These are phyloP conservation scores for Podarcis cretensis DNA, from an alignment of 2,113 vertebrate species.

Conservation along the genomic window DNA sequence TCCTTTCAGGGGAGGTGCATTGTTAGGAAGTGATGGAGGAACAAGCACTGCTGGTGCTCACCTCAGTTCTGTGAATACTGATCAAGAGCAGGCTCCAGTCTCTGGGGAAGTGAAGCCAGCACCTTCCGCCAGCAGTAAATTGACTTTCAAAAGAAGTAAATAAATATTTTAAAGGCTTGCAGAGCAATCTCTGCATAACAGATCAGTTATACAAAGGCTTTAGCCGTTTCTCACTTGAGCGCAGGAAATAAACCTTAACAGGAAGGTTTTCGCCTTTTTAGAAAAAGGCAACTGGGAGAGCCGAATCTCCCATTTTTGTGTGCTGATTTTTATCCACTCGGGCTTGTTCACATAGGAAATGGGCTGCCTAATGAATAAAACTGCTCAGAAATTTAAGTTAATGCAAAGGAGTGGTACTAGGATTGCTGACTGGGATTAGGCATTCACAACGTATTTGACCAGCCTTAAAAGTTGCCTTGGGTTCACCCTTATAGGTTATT, in stretches of 20 bases:
- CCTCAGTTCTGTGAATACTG: neutral
- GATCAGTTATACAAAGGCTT: neutral
- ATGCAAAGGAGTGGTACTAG: no score
- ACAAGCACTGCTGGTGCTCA: neutral
- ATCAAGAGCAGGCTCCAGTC: neutral
- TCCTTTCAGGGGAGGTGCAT: neutral
- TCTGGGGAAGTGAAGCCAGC: neutral
- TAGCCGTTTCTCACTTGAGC: neutral
- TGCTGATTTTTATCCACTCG: neutral
- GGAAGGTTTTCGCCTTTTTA: neutral
- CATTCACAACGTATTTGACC: no score
- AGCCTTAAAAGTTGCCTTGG: no score
- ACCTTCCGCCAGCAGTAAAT: fast-evolving
- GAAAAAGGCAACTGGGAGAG: fast-evolving
- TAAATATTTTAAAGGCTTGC: neutral
- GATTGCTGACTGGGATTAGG: no score
- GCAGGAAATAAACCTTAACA: neutral
- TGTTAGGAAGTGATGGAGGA: neutral
- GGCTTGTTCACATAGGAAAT: neutral
- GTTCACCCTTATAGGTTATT: no score
- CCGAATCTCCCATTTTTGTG: neutral
- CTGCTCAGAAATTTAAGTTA: no score
- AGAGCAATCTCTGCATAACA: fast-evolving
- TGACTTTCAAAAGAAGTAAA: neutral
- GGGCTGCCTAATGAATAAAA: no score